Evolutionary conservation across 2,113 vertebrate species (phyloP), one percentile per base, ranked within the genome.

Genomic region (Cichladusa arquata): DNA sequence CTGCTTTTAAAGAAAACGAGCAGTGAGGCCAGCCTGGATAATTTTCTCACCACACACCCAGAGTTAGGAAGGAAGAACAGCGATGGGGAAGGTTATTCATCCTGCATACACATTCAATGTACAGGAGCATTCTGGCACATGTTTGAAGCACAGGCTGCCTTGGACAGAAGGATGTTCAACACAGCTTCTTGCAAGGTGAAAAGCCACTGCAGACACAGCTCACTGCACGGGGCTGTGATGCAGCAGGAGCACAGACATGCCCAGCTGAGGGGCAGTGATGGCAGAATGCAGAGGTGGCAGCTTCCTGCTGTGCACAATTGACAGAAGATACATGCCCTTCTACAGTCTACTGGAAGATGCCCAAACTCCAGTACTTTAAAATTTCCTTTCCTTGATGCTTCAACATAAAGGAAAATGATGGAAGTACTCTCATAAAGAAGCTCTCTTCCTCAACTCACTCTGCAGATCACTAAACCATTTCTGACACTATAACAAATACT

Each of bases 1-100:
- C 48, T 76, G 25, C 36, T 54, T 51, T 91, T 64, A 60, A 17
- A 81, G 45, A 20, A 87, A n/a, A 61, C 5, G 26, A 74, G 53
- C 53, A 84, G 26, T 19, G 11, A 92, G 25, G 8, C 44, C 28
- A 66, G 50, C 38, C 53, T 82, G 81, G 33, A 8, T 45, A 50
- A 66, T 79, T 45, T 29, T 85, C 47, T 28, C 29, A 71, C 36
- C 42, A 40, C 0, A 1, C 29, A 48, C 20, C 53, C 42, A 40
- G 69, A 57, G 50, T 33, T 24, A 53, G 47, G 47, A 71, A 2
- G 38, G 34, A 86, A 74, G 65, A 79, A 6, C 34, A 57, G 42
- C 0, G 1, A 45, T 5, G 1, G 14, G 19, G 56, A 88, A 71
- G 0, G 0, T 54, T 67, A 34, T 34, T 69, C 44, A 66, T 19